Percentiles rank a stretch among this genome's conserved stretches.
These are phyloP conservation scores for Tenthredo scrophulariae DNA, from an alignment of 2,888 invertebrate genomes.

Conservation along the genomic window DNA sequence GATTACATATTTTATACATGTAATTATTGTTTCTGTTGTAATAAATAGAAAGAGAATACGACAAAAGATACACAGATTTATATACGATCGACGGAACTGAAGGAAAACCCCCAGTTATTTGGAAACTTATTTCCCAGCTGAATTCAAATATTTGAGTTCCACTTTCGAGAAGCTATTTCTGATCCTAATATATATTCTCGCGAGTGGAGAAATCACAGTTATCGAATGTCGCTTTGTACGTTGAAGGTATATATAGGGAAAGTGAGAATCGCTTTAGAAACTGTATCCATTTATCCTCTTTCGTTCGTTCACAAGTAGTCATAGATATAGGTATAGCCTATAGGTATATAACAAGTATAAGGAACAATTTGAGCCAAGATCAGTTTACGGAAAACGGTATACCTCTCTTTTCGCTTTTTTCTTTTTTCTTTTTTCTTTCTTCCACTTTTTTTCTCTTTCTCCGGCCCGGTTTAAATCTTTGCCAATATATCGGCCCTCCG, in stretches of 20 bases:
- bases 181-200: conserved; percentile 37
- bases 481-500: not conserved
- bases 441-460: not conserved
- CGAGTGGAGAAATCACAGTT: not conserved
- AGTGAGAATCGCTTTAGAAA: conserved; percentile 39
- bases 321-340: not conserved
- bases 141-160: conserved; percentile 48
- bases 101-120: not conserved
- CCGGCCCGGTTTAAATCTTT: not conserved
- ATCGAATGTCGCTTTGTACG: conserved; percentile 12
- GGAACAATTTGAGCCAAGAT: conserved; percentile 22
- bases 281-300: conserved; percentile 32
- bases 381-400: not conserved
- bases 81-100: not conserved
- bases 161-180: conserved; percentile 44
- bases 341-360: not conserved
- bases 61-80: not conserved
- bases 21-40: too few species aligned
- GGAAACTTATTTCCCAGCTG: conserved; percentile 2
- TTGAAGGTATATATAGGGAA: not conserved
- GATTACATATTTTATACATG: too few species aligned
- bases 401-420: not conserved
- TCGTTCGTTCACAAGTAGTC: not conserved
- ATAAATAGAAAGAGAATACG: not conserved
- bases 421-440: not conserved